Evolutionary conservation across 1,140 invertebrate genomes (phyloP).

Genomic region (Bombus turneri): DNA sequence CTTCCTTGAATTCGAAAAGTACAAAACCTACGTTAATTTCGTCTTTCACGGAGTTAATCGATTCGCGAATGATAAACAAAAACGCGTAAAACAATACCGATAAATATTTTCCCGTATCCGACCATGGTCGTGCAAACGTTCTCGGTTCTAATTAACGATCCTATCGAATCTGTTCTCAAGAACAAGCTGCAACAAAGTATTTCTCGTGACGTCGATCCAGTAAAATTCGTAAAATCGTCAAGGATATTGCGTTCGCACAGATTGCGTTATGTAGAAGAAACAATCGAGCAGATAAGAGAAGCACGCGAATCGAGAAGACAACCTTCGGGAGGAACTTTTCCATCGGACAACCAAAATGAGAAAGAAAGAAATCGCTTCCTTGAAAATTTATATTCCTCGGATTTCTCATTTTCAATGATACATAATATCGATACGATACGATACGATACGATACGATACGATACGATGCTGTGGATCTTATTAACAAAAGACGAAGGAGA

Average conservation of each 20-base stretch:
- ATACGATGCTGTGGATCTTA: not conserved
- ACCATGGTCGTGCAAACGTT: not conserved
- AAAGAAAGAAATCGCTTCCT: not conserved
- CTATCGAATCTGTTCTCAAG: not conserved
- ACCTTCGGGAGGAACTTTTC: not conserved
- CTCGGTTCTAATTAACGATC: not conserved
- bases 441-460: not conserved
- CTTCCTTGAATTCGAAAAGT: not conserved
- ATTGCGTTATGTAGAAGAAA: not conserved
- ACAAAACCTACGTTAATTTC: not conserved
- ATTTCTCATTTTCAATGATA: not conserved
- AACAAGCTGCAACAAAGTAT: not conserved
- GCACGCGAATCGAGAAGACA: not conserved
- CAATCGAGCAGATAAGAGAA: slow-evolving; percentile 14
- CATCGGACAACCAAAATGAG: not conserved
- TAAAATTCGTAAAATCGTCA: slow-evolving; percentile 15
- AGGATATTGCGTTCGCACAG: not conserved
- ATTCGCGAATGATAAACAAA: not conserved
- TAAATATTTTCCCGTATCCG: not conserved
- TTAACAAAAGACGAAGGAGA: not conserved
- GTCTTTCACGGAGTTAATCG: not conserved
- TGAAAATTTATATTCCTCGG: not conserved
- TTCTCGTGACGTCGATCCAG: slow-evolving; percentile 11
- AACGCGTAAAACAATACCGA: not conserved
- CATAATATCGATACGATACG: not conserved